phyloP scores from a whole-genome alignment of 64 coral and sea anemone genomes.

The Montipora sp. region DNA sequence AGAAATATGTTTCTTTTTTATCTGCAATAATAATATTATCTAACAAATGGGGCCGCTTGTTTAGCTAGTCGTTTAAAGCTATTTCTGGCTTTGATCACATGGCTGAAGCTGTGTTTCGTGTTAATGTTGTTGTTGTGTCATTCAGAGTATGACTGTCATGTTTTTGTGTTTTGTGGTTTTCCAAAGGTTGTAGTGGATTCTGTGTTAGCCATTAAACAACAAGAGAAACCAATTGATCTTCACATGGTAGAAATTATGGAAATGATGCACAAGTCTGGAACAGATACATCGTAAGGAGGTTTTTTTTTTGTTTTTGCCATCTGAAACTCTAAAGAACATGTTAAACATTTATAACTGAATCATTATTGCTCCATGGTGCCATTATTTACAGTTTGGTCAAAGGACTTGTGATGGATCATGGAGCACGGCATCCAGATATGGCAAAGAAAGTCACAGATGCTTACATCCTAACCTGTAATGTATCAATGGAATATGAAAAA shows the following conservation, averaged over 20 bases:
- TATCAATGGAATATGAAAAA: slow-evolving; percentile 99
- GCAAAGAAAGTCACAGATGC: slow-evolving; percentile 84
- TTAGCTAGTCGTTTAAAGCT: too few relatives aligned
- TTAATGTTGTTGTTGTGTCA: too few relatives aligned
- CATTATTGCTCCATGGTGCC: neutral
- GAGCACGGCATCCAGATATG: slow-evolving; percentile 96
- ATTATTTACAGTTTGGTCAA: slow-evolving; percentile 72
- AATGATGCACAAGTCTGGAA: slow-evolving; percentile 97
- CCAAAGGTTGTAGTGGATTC: slow-evolving; percentile 92
- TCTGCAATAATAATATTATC: too few relatives aligned
- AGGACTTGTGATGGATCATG: slow-evolving; percentile 98
- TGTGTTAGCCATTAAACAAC: slow-evolving; percentile 78
- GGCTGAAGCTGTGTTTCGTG: too few relatives aligned
- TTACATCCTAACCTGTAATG: slow-evolving; percentile 94
- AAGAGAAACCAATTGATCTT: slow-evolving; percentile 86
- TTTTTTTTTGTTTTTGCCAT: neutral
- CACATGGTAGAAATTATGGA: slow-evolving; percentile 99
- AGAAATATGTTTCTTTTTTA: neutral
- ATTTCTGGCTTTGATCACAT: too few relatives aligned
- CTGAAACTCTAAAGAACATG: neutral
- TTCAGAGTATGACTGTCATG: too few relatives aligned
- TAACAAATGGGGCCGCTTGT: too few relatives aligned
- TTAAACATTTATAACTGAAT: too few relatives aligned
- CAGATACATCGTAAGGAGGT: slow-evolving; percentile 79
- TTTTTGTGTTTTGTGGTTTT: neutral